Conservation (phyloP, 2,797 vertebrate genomes). For the Eulemur mongoz region DNA sequence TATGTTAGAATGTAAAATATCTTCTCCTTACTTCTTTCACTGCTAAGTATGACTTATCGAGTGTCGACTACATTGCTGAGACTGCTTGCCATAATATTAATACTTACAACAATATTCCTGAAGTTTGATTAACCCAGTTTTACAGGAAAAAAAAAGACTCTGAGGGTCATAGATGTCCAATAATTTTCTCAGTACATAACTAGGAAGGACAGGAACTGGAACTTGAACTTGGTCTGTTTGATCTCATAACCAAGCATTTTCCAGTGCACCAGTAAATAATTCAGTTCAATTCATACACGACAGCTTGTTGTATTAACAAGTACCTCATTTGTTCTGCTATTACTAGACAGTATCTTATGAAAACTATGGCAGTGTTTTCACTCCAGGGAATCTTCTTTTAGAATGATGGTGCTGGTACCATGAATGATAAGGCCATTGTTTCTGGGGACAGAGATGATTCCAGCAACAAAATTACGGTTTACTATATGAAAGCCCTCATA, state of each 20-base stretch:
- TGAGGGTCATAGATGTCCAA: neutral
- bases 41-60: neutral
- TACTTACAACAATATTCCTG: neutral
- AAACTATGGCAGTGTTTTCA: neutral
- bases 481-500: neutral
- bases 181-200: neutral
- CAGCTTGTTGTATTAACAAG: neutral
- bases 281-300: neutral
- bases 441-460: neutral
- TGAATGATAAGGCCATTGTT: conserved; percentile 9
- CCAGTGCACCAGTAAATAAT: neutral
- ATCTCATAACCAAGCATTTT: neutral
- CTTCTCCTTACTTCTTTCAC: neutral
- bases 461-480: neutral
- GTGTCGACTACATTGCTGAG: neutral
- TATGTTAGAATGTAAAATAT: neutral
- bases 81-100: neutral
- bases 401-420: neutral
- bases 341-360: neutral
- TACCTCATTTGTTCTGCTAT: neutral
- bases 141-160: neutral
- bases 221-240: neutral
- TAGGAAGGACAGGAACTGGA: neutral
- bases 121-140: neutral
- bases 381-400: neutral